Conservation (phyloP, 2,797 vertebrate genomes). For the Alfaro cultratus region DNA sequence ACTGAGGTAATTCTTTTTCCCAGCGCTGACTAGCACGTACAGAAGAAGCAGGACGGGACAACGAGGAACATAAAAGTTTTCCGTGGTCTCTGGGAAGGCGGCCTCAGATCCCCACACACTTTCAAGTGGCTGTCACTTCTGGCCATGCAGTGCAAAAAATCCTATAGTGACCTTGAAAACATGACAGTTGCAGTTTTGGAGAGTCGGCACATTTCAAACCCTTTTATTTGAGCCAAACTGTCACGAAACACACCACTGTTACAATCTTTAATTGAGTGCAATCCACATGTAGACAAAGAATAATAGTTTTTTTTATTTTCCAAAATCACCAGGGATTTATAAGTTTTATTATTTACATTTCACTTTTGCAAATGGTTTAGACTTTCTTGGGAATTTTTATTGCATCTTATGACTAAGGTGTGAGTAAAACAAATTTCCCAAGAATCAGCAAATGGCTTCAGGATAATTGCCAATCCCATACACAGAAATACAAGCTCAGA, state of each 20-base stretch:
- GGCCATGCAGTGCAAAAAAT: too few relatives aligned
- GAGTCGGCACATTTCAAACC: neutral
- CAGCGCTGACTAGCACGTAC: too few relatives aligned
- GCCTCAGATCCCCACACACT: too few relatives aligned
- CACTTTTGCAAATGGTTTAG: neutral
- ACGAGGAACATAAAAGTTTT: too few relatives aligned
- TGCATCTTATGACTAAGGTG: neutral
- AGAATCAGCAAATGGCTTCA: neutral
- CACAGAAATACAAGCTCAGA: neutral
- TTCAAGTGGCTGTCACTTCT: too few relatives aligned
- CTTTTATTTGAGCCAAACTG: neutral
- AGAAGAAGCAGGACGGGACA: too few relatives aligned
- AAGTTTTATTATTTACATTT: neutral
- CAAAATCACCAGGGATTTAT: neutral
- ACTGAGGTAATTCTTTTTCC: too few relatives aligned
- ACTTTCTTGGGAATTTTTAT: slow-evolving; percentile 1
- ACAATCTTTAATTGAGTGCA: neutral
- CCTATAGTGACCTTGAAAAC: neutral
- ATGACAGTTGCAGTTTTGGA: neutral
- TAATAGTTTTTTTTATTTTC: neutral
- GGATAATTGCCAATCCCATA: neutral
- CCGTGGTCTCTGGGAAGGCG: too few relatives aligned
- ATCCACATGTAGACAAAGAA: neutral
- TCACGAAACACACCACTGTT: neutral
- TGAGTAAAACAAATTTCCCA: neutral